Evolutionary conservation across 2,888 invertebrate genomes (phyloP), one percentile per base, ranked within the genome.

Genomic region (Lamproptera curius): DNA sequence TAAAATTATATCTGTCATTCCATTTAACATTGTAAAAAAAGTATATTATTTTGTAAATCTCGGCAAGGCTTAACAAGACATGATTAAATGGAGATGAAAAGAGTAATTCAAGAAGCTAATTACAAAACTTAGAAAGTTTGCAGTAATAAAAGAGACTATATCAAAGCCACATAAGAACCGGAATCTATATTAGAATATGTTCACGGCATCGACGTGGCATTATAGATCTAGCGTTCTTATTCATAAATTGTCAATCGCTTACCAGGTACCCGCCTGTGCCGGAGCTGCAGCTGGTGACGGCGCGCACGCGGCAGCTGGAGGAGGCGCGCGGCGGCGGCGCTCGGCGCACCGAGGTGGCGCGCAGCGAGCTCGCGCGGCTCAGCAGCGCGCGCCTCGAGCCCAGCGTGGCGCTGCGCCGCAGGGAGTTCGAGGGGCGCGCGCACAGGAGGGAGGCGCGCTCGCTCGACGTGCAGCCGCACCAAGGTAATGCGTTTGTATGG

Each of bases 221-320:
- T n/a, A n/a, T n/a, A n/a, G n/a, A n/a, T n/a, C n/a, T n/a, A n/a
- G n/a, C n/a, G n/a, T n/a, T n/a, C n/a, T n/a, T n/a, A n/a, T n/a
- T n/a, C n/a, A n/a, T n/a, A n/a, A n/a, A n/a, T n/a, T n/a, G n/a
- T n/a, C n/a, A n/a, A 6, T 20, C 20, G 20, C 20, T 20, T n/a
- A n/a, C 9, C 65, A 88, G 88, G 63, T 87, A 87, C 67, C 80
- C 82, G 45, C n/a, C n/a, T n/a, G 76, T 64, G 45, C 70, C 81
- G 16, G 88, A 88, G 58, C 79, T 92, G 36, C 92, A 93, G 67
- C 89, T 94, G 50, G 95, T 95, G 28, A 92, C 93, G 11, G 91
- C 91, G 42, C 87, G 94, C 20, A 92, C 94, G 9, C 89, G 91
- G 56, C 94, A 94, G 72, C 92, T 95, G 61, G 94, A 94, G 63